Evolutionary conservation across 2,888 invertebrate genomes (phyloP), one percentile per base, ranked within the genome.

Genomic region (Acrobasis suavella): DNA sequence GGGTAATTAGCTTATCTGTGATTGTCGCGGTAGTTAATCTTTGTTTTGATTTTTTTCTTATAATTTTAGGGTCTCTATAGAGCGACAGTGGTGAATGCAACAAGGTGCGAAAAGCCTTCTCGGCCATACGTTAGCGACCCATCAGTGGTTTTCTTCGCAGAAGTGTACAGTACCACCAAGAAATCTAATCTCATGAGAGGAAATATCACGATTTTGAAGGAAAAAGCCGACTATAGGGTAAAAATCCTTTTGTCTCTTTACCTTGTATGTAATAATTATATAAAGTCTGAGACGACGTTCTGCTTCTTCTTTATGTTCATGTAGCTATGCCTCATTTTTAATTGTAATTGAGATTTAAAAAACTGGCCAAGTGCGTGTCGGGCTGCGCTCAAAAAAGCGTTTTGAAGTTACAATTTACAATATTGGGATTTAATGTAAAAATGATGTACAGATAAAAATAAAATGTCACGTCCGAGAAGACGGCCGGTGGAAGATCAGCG

Each of bases 141-240:
- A 12, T 6, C 51, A 8, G 22, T 22, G n/a, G 46, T 42, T 12
- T 52, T 42, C 9, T 42, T 52, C 14, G 15, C n/a, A n/a, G 60
- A 60, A 42, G 32, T 60, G n/a, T 60, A 60, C 52, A 42, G 22
- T 7, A 42, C 39, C 1, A 38, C 52, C 12, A 60, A 22, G 9
- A 52, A 46, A 10, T 10, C n/a, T 0, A 52, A 46, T 46, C 46
- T 60, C 1, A 10, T 60, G 6, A 17, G 60, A 32, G 60, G 60
- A 17, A 60, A 60, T n/a, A 42, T 60, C 17, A 60, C 52, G 6
- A 52, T 60, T 16, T n/a, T 54, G n/a, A 60, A 39, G 8, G 52
- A 46, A 5, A 14, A 52, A 22, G 8, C 17, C n/a, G 42, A 52
- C 38, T 42, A 39, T 15, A 60, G 52, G 60, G 60, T 60, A 39